Base-by-base conservation (phyloP, 2,113 vertebrate genomes). In the Gobio gobio region DNA sequence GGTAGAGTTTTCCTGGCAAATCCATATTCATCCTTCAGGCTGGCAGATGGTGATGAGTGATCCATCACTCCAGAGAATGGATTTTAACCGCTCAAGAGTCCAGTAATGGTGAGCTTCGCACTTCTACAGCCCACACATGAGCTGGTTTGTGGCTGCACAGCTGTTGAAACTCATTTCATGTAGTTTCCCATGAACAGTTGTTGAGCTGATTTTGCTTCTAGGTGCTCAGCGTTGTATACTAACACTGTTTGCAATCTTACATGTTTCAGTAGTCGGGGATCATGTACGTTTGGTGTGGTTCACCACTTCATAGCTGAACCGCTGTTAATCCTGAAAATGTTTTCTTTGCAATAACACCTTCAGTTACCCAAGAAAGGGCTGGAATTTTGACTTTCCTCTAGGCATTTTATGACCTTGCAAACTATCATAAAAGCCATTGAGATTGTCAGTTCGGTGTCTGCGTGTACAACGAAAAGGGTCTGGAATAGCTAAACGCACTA, bases 31-130 rank as follows among this genome's bases (percentile, higher is more conserved):
- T 82, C 33, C 33, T 83, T 83, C 66, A 43, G 81, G 81, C 64
- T 56, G 81, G 81, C 81, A 83, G 81, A 83, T 83, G 49, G 66
- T 73, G 49, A 83, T 56, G 49, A 83, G 64, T 56, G 66, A 83
- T 83, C 66, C 81, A 83, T 83, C 81, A 73, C 49, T 83, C 64
- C 49, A 40, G 81, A 72, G 81, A 83, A 83, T 58, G 64, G 49
- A 36, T 83, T 83, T 43, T 33, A 83, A 83, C 64, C 58, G 81
- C 66, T 40, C 66, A 56, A 58, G 29, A 56, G 81, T 83, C 66
- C 66, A 58, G 49, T 70, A 33, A 83, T 73, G 49, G 49, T n/a
- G 13, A 43, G 66, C 22, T 83, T 73, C 66, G 43, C 66, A 58
- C 49, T 66, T 83, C 51, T 68, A 3, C 63, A 40, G 29, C 66